These are phyloP conservation scores for Hippasteria phrygiana DNA, from an alignment of 53 echinoderm and acorn worm genomes.

Conservation along the genomic window DNA sequence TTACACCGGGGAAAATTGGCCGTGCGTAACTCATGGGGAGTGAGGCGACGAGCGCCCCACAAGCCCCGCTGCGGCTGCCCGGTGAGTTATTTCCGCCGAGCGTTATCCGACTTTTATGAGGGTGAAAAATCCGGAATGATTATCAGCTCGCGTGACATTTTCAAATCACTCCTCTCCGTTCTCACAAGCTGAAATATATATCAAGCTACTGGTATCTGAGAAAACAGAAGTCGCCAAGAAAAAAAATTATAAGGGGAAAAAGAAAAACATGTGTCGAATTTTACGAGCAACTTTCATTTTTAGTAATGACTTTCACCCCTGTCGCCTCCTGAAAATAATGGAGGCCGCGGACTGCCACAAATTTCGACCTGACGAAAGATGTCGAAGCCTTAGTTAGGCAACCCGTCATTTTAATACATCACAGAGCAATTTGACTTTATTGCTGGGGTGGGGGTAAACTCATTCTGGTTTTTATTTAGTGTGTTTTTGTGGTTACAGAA, in stretches of 20 bases:
- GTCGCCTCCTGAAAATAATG: neutral
- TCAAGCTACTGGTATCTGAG: neutral
- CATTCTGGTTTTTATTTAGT: neutral
- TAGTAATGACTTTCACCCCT: conserved; percentile 36
- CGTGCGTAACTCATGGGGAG: neutral
- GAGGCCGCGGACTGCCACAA: neutral
- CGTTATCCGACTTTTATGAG: conserved; percentile 46
- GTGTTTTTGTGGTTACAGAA: neutral
- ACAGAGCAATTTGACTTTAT: neutral
- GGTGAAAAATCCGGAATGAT: conserved; percentile 5
- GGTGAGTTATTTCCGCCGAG: conserved; percentile 43
- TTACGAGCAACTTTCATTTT: conserved; percentile 42
- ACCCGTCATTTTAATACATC: neutral
- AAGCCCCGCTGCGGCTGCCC: neutral
- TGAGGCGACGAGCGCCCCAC: neutral
- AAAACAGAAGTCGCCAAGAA: neutral
- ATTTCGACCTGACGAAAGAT: conserved; percentile 43
- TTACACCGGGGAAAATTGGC: neutral
- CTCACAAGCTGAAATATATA: neutral
- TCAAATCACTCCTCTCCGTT: conserved; percentile 1
- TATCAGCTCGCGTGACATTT: conserved; percentile 17
- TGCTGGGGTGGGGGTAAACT: neutral
- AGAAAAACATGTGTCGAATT: conserved; percentile 30
- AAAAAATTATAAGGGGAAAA: no score
- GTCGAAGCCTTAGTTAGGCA: neutral